Conservation (phyloP, 2,797 vertebrate species). For the Peromyscus nudipes region DNA sequence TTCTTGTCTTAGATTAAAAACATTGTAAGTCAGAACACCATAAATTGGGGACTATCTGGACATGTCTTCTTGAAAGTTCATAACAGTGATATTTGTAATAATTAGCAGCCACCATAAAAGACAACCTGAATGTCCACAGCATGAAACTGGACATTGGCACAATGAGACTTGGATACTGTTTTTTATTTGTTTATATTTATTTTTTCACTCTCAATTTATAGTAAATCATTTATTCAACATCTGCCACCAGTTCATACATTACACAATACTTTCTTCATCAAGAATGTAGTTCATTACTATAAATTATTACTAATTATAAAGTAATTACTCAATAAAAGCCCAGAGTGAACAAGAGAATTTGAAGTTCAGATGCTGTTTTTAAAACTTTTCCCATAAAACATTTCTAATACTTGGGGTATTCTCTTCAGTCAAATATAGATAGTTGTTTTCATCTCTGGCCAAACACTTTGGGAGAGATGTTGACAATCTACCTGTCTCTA, state of each 20-base stretch:
- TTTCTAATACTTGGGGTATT: neutral
- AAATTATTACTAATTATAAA: neutral
- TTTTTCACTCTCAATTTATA: neutral
- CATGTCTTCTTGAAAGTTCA: neutral
- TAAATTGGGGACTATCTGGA: neutral
- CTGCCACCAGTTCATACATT: neutral
- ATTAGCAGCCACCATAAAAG: neutral
- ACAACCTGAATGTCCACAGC: neutral
- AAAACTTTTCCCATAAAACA: neutral
- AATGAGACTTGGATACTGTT: neutral
- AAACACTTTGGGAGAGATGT: neutral
- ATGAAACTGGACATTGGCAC: too few species aligned
- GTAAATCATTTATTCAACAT: neutral
- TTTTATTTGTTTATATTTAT: neutral
- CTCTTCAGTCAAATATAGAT: too few species aligned
- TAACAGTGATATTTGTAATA: neutral
- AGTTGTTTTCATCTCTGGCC: neutral
- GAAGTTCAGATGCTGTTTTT: neutral
- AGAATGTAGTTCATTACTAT: neutral
- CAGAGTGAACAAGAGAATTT: neutral
- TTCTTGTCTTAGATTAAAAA: neutral
- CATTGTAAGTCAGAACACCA: neutral
- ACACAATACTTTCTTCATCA: neutral
- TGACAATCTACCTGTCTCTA: neutral
- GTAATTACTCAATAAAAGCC: neutral